Evolutionary conservation across 1,140 invertebrate species (phyloP).

Genomic region (Solenopsis invicta): DNA sequence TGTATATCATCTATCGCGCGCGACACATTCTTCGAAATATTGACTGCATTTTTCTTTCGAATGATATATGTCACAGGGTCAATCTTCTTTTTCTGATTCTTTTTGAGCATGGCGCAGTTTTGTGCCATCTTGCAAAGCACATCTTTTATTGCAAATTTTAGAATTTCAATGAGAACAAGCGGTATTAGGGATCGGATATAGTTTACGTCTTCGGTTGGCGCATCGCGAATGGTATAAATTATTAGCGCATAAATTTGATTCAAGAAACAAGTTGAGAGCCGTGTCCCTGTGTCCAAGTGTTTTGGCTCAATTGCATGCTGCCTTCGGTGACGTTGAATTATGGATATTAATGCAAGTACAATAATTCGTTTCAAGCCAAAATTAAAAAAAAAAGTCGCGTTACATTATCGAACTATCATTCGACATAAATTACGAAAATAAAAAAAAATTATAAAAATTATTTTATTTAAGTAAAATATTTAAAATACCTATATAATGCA

Average conservation of each 20-base stretch:
- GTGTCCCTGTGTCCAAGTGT: not conserved
- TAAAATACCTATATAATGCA: not conserved
- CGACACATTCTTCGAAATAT: not conserved
- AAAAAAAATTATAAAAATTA: not conserved
- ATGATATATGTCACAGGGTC: not conserved
- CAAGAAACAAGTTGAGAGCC: constrained; percentile 35
- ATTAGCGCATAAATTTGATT: constrained; percentile 54
- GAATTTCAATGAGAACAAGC: constrained; percentile 39
- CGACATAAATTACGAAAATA: not conserved
- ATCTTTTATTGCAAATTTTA: constrained; percentile 49
- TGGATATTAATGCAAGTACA: constrained; percentile 6
- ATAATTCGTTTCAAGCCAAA: not conserved
- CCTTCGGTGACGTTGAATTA: constrained; percentile 34
- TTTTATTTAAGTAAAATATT: not conserved
- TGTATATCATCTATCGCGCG: not conserved
- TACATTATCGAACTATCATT: not conserved
- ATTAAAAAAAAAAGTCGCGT: not conserved
- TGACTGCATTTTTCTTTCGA: not conserved
- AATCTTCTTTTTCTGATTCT: not conserved
- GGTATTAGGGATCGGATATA: constrained; percentile 37
- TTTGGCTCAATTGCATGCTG: constrained; percentile 17
- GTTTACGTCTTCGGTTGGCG: not conserved
- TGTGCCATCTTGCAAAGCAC: too few species aligned
- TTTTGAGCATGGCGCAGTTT: not conserved
- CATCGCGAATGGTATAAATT: constrained; percentile 44